Evolutionary conservation across 1,140 invertebrate genomes (phyloP).

Genomic region (Drosophila rhopaloa): DNA sequence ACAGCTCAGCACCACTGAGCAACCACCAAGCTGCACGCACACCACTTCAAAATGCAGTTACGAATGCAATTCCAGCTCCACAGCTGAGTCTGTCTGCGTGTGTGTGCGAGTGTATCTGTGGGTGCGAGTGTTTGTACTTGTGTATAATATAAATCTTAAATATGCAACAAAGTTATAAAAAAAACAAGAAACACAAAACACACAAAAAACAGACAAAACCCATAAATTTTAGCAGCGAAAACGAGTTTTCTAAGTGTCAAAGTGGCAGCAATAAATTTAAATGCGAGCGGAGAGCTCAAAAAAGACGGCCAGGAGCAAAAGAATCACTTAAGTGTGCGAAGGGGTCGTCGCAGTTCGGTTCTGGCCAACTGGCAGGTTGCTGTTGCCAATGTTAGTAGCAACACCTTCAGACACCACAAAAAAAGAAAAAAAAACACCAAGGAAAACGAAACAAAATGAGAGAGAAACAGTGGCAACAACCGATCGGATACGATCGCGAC

Average conservation of each 20-base stretch:
- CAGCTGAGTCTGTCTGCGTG: conserved; percentile 11
- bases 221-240: conserved; percentile 53
- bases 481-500: conserved; percentile 45
- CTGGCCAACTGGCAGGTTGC: conserved; percentile 56
- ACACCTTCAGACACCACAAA: conserved; percentile 5
- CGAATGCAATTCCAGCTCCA: conserved; percentile 61
- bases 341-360: conserved; percentile 44
- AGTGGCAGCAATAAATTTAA: conserved; percentile 74
- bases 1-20: conserved; percentile 44
- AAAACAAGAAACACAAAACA: conserved; percentile 19
- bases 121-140: conserved; percentile 40
- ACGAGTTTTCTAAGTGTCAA: conserved; percentile 76
- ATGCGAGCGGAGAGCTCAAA: conserved; percentile 36
- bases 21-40: conserved; percentile 24
- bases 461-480: conserved; percentile 54
- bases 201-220: conserved; percentile 42
- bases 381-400: conserved; percentile 68
- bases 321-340: conserved; percentile 67
- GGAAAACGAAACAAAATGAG: conserved; percentile 34
- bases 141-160: conserved; percentile 66
- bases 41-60: conserved; percentile 37
- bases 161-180: conserved; percentile 57
- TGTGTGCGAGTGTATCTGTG: conserved; percentile 22
- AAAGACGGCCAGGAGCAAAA: conserved; percentile 65
- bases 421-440: conserved; percentile 28